Base-by-base conservation (phyloP, 2,113 vertebrate species). In the Spheniscus mendiculus region DNA sequence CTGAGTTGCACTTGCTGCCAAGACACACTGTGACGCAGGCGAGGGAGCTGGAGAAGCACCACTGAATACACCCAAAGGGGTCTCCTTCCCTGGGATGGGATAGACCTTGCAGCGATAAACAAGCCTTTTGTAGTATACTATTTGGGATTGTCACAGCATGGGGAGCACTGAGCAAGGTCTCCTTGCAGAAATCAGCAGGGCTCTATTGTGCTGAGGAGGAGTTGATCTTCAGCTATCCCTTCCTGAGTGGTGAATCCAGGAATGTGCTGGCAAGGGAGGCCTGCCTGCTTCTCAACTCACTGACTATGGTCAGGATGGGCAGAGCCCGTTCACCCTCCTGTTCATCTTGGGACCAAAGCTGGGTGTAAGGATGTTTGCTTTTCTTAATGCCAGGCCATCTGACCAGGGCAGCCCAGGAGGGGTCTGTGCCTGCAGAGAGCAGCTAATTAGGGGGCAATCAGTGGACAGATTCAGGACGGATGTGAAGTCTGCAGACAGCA, bases 11-110 rank as follows among this genome's bases (percentile, higher is more conserved):
- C 55, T 63, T 20, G 44, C 87, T 91, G 82, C 82, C 72, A 15
- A 44, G 70, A 56, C 17, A 17, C 1, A 0, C 13, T 5, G 49
- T 42, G 84, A 23, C 7, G 9, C 15, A 12, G 20, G 32, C 0
- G 2, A 47, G 23, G 47, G 23, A 53, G 47, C 42, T 67, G 77
- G 63, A 44, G 44, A 38, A 71, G 78, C 45, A 23, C 32, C 4
- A 5, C 12, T 8, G 30, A 25, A 7, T 12, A 10, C 22, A 9
- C 63, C 26, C 47, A n/a, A 20, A 47, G 50, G 59, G 44, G 19
- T 44, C 76, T 27, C 58, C 17, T 49, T n/a, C 27, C n/a, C 45
- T 32, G 52, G 50, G 58, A 4, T 29, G 34, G 22, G 19, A 21
- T 3, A 29, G 70, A 34, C 30, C 56, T 36, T 13, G 5, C 23